Evolutionary conservation across 2,113 vertebrate genomes (phyloP).

Genomic region (Colaptes auratus): DNA sequence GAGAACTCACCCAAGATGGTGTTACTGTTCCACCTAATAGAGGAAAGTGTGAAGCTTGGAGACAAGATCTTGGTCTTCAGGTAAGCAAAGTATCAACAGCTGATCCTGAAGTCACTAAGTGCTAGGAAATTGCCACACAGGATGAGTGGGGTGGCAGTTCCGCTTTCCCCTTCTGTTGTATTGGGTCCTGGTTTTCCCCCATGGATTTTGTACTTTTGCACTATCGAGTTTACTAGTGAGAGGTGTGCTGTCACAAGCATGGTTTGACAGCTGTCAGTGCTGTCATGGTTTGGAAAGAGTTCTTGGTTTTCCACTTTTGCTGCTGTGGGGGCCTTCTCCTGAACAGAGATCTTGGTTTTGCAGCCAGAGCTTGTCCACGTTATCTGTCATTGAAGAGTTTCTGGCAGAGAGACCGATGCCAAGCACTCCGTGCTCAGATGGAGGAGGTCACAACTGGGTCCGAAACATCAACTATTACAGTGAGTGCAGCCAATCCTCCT

Average conservation of each 20-base stretch:
- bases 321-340: not conserved
- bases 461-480: conserved; percentile 95
- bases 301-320: not conserved
- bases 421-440: conserved; percentile 73
- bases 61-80: conserved; percentile 98
- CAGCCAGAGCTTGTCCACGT: conserved; percentile 97
- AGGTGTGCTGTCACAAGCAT: not conserved
- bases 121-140: not conserved
- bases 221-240: not conserved
- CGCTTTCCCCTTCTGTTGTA: not conserved
- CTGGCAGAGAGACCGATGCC: conserved; percentile 89
- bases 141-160: not conserved
- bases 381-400: conserved; percentile 97
- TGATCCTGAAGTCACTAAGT: not conserved
- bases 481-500: conserved; percentile 76
- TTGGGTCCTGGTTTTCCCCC: not conserved
- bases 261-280: not conserved
- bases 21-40: conserved; percentile 95
- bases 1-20: conserved; percentile 98
- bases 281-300: not conserved
- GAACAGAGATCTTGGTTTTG: conserved; percentile 48
- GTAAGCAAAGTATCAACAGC: conserved; percentile 68
- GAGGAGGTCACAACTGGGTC: conserved; percentile 87
- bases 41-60: conserved; percentile 89
- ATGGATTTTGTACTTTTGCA: not conserved